Evolutionary conservation across 2,797 vertebrate species (phyloP).

Genomic region (Potorous gilbertii): DNA sequence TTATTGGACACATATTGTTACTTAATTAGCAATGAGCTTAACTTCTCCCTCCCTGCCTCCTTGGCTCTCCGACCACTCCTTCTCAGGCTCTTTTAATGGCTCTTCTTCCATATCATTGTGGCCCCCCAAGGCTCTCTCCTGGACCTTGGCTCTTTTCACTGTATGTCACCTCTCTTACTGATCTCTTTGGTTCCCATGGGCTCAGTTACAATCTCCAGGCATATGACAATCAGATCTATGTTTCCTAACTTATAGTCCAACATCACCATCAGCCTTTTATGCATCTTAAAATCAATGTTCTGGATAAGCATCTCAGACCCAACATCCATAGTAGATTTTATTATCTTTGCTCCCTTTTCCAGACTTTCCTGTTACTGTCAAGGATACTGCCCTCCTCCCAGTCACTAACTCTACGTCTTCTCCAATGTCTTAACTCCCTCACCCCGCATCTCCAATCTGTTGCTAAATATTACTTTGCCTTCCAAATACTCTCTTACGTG

Average conservation of each 20-base stretch:
- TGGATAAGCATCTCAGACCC: background rate
- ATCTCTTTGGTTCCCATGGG: background rate
- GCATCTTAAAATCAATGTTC: background rate
- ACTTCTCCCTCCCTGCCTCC: background rate
- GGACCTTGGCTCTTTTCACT: background rate
- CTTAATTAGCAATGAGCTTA: background rate
- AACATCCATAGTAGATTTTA: background rate
- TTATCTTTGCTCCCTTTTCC: background rate
- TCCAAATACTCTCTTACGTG: background rate
- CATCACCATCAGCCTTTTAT: background rate
- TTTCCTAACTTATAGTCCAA: background rate
- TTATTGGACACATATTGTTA: background rate
- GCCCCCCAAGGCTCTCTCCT: background rate
- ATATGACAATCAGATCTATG: background rate
- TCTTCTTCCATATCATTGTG: background rate
- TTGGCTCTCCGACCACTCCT: background rate
- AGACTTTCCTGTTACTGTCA: background rate
- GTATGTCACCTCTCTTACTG: background rate
- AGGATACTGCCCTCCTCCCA: background rate
- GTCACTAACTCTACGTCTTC: background rate
- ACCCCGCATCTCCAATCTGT: background rate
- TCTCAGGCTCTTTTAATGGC: background rate
- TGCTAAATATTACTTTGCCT: background rate
- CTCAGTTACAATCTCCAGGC: background rate
- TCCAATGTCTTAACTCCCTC: background rate